Evolutionary conservation across 2,113 vertebrate species (phyloP).

Genomic region (Mugil cephalus): DNA sequence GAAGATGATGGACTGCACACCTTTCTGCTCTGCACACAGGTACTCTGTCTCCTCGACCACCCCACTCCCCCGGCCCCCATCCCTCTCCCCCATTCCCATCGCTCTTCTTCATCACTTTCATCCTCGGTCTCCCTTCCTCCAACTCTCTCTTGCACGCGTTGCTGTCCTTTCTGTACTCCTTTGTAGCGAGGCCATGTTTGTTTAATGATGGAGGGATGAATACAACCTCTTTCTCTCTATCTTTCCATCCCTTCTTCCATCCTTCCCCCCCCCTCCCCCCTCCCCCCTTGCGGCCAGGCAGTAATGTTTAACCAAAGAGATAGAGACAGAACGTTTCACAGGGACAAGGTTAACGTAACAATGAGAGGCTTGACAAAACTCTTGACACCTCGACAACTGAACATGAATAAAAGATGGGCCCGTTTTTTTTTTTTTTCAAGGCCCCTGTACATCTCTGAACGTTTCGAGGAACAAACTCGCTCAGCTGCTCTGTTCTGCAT

Average conservation of each 20-base stretch:
- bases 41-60: slow-evolving; percentile 24
- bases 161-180: slow-evolving; percentile 18
- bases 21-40: slow-evolving; percentile 70
- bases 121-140: slow-evolving; percentile 17
- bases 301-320: slow-evolving; percentile 75
- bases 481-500: slow-evolving; percentile 37
- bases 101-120: slow-evolving; percentile 46
- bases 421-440: slow-evolving; percentile 36
- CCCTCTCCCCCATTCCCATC: slow-evolving; percentile 34
- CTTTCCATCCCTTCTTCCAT: slow-evolving; percentile 2
- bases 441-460: slow-evolving; percentile 48
- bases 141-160: slow-evolving; percentile 12
- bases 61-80: not conserved
- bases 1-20: slow-evolving; percentile 74
- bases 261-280: not conserved
- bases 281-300: slow-evolving; percentile 29
- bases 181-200: slow-evolving; percentile 44
- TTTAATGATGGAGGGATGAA: slow-evolving; percentile 61
- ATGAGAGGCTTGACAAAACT: slow-evolving; percentile 77
- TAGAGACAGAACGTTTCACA: slow-evolving; percentile 63
- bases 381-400: slow-evolving; percentile 76
- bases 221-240: slow-evolving; percentile 20
- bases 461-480: slow-evolving; percentile 53
- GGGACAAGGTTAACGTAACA: slow-evolving; percentile 77
- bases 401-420: slow-evolving; percentile 77